Base-by-base conservation (phyloP, 2,888 invertebrate species). In the Tethea ocularis region DNA sequence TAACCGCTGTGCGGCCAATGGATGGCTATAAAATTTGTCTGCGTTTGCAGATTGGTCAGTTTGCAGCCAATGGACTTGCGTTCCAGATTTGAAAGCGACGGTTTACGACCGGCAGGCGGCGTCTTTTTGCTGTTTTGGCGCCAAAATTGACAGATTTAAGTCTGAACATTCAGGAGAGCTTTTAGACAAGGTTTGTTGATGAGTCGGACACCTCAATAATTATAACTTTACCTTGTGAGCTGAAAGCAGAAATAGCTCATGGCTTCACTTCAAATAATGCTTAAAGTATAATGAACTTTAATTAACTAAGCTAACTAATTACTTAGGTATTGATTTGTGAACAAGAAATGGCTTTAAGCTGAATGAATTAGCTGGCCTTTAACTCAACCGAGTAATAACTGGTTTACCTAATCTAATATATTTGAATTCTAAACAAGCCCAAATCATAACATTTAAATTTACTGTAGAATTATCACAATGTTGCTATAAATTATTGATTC, bases 71-170 rank as follows among this genome's bases (percentile, higher is more conserved):
- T 91, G 82, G 82, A 75, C 76, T 75, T 67, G 62, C 78, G 83
- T 84, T 86, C 86, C 80, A 88, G 83, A 89, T 92, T 91, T 88
- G 86, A 92, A 92, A 87, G 83, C 87, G 89, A 84, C 91, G 87
- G 90, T 91, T 92, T 91, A 92, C 89, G 92, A 91, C 73, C 83
- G 75, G 65, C 88, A 83, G 85, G 84, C 87, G 87, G 84, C 87
- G 86, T 88, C 87, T 87, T 88, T 89, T 87, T 83, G 86, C 83
- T 80, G 85, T 92, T 92, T 91, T 91, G 91, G 91, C 92, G 91
- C 91, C 91, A 91, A 92, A 92, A 87, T 86, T 87, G 85, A 86
- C 88, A 88, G 83, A 75, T 83, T 84, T 80, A 81, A 76, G 77
- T 72, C 69, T 66, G 70, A 66, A 63, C 66, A 59, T 61, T 20